A percentile compares a stretch with the other conserved stretches of the same genome.
phyloP scores from a whole-genome alignment of 2,113 vertebrate genomes.

The Scatophagus argus region DNA sequence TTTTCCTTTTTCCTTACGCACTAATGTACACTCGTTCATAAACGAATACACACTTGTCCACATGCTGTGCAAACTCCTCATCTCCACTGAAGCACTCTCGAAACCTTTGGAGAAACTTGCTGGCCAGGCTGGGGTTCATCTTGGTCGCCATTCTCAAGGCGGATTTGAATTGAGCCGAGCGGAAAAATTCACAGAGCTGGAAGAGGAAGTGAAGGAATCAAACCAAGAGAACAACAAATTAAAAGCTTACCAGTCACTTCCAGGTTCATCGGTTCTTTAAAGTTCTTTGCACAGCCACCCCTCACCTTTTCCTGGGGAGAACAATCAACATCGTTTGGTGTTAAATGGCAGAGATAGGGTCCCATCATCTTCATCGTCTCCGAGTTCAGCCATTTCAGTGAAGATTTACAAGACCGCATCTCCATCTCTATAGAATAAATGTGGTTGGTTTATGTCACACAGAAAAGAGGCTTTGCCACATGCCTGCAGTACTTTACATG shows the following conservation, averaged over 20 bases:
- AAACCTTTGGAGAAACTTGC: constrained; percentile 43
- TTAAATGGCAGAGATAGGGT: constrained; percentile 57
- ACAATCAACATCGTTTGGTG: constrained; percentile 53
- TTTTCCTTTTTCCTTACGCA: background rate
- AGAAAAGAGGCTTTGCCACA: too few relatives aligned
- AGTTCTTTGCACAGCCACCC: background rate
- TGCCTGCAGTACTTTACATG: background rate
- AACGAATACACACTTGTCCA: constrained; percentile 62
- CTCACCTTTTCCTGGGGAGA: constrained; percentile 64
- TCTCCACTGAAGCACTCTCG: constrained; percentile 36
- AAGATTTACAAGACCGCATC: constrained; percentile 39
- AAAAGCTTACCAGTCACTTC: background rate
- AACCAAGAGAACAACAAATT: background rate
- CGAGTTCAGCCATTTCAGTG: constrained; percentile 61
- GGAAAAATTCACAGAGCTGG: constrained; percentile 71
- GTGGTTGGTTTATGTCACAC: background rate
- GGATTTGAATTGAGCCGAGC: constrained; percentile 4
- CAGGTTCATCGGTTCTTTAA: background rate
- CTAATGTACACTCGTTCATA: background rate
- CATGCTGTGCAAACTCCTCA: background rate
- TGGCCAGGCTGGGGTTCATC: constrained; percentile 51
- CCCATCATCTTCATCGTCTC: constrained; percentile 69
- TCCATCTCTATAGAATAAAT: background rate
- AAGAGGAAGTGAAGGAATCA: constrained; percentile 12
- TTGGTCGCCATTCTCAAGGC: background rate